Evolutionary conservation across 1,140 invertebrate species (phyloP), one percentile per base, ranked within the genome.

Genomic region (Dreissena polymorpha): DNA sequence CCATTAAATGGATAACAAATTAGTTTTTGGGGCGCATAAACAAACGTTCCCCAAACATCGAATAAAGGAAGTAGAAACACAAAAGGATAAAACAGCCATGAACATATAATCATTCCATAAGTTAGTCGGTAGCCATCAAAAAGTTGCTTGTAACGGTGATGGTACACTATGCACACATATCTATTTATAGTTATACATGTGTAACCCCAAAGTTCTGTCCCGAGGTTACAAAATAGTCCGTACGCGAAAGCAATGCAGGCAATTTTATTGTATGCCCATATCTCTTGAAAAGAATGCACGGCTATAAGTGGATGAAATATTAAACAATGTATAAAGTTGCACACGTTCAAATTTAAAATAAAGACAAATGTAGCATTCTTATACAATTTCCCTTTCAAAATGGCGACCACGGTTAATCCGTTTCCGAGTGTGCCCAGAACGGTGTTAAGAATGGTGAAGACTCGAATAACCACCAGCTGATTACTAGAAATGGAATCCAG

Each of bases 371-470:
- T 73, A 1, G 63, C 70, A 2, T 73, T 50, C 12, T 51, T 50
- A 23, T 82, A 65, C 5, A 73, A 50, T 10, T 68, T 67, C 29
- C 71, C 79, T 50, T 69, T 65, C 13, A 73, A 13, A 25, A 82
- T 82, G 2, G 79, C 79, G 10, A 67, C 13, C 13, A 73, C 73
- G 3, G 79, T 82, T 0, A 82, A 16, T 7, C 39, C 39, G 23
- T 82, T 82, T 29, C 79, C 79, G 1, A 68, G 0, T n/a, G 79
- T 82, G n/a, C 79, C 79, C 29, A 82, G 64, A n/a, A 74, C 67
- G 49, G 71, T 23, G 23, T 60, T 74, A n/a, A 74, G 1, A 8
- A 74, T 74, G 0, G 79, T 73, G 49, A 82, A 82, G 14, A 29
- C 23, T 25, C 51, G 29, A 21, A 82, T 82, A 1, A 82, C 39